Evolutionary conservation across 2,888 invertebrate species (phyloP).

Genomic region (Artemia sinica): DNA sequence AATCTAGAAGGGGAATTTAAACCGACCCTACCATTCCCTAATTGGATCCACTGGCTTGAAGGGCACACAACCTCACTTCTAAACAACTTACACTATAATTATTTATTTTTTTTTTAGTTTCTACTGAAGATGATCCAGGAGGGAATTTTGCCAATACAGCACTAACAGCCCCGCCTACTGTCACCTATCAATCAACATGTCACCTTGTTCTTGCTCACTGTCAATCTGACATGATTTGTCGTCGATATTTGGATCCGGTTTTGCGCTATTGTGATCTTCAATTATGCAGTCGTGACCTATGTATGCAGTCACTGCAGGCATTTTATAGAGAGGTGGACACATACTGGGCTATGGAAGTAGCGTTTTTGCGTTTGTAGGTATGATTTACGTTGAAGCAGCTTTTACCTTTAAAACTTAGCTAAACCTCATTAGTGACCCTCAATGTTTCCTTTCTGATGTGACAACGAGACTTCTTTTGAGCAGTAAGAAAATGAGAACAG

Average conservation of each 20-base stretch:
- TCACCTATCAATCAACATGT: slow-evolving; percentile 56
- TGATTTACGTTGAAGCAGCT: slow-evolving; percentile 33
- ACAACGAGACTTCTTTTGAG: too few species aligned
- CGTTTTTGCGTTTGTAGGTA: slow-evolving; percentile 85
- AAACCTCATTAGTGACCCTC: too few species aligned
- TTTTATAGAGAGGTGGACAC: slow-evolving; percentile 66
- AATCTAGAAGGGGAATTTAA: too few species aligned
- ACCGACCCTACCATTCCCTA: too few species aligned
- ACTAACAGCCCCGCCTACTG: slow-evolving; percentile 10
- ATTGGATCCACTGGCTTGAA: too few species aligned
- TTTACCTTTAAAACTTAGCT: too few species aligned
- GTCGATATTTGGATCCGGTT: slow-evolving; percentile 59
- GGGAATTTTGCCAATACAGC: background rate
- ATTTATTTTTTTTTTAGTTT: background rate
- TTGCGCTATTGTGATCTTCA: slow-evolving; percentile 59
- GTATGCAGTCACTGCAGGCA: slow-evolving; percentile 66
- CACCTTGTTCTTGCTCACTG: slow-evolving; percentile 64
- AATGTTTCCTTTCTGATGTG: too few species aligned
- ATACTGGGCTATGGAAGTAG: slow-evolving; percentile 69
- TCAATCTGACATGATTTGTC: slow-evolving; percentile 63
- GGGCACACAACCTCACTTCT: too few species aligned
- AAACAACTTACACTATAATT: too few species aligned
- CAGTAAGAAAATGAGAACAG: too few species aligned
- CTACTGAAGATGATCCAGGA: slow-evolving; percentile 12
- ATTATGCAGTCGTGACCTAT: slow-evolving; percentile 63